phyloP scores from a whole-genome alignment of 2,888 invertebrate genomes.

The Pollenia labialis region DNA sequence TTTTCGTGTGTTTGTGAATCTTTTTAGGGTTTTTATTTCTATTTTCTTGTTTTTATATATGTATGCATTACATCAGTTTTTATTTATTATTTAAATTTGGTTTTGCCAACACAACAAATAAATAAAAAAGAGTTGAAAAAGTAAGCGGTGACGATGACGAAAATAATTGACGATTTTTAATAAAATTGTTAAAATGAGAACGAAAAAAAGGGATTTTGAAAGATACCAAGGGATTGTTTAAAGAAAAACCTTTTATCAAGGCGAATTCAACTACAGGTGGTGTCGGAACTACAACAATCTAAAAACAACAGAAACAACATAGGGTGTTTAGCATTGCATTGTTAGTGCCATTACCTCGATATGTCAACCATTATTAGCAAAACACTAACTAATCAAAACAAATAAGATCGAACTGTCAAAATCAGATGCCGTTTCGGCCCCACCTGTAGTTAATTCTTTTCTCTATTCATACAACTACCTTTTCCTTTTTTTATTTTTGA shows the following conservation, averaged over 20 bases:
- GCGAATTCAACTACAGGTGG: too few relatives aligned
- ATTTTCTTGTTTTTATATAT: not conserved
- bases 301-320: too few relatives aligned
- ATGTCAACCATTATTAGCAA: too few relatives aligned
- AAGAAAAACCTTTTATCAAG: not conserved
- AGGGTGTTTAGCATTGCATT: too few relatives aligned
- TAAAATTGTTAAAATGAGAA: not conserved
- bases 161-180: not conserved
- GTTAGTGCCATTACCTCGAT: too few relatives aligned
- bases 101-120: not conserved
- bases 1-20: slow-evolving; percentile 2
- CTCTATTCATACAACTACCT: not conserved
- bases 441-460: too few relatives aligned
- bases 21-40: not conserved
- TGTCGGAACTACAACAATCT: too few relatives aligned
- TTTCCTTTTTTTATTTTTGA: not conserved
- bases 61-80: not conserved
- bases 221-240: not conserved
- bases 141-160: not conserved
- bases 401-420: too few relatives aligned
- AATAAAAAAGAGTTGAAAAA: slow-evolving; percentile 17
- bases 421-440: too few relatives aligned
- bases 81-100: not conserved
- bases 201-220: not conserved
- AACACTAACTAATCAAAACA: too few relatives aligned